These are phyloP conservation scores for Synergus laeviventris DNA, from an alignment of 2,888 invertebrate species.

Conservation along the genomic window DNA sequence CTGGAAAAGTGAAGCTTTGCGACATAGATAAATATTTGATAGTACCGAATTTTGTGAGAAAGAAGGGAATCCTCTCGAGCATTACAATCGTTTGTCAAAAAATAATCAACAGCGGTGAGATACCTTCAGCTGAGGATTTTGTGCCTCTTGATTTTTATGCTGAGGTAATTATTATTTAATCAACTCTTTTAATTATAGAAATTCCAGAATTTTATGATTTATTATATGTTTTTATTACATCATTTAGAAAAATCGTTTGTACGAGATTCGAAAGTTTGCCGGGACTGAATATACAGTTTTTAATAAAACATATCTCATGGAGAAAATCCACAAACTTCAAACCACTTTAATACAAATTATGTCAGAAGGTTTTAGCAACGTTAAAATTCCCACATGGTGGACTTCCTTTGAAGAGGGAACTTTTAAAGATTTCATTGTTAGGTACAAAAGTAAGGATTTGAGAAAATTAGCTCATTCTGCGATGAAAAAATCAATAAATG, in stretches of 20 bases:
- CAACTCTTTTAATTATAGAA: neutral
- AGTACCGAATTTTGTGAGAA: constrained; percentile 64
- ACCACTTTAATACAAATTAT: constrained; percentile 55
- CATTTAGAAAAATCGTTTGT: constrained; percentile 46
- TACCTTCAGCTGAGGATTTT: constrained; percentile 53
- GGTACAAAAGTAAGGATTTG: constrained; percentile 62
- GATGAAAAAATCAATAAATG: constrained; percentile 56
- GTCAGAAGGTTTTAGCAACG: constrained; percentile 57
- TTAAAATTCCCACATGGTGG: constrained; percentile 68
- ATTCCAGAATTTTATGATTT: neutral
- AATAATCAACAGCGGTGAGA: constrained; percentile 52
- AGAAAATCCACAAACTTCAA: constrained; percentile 57
- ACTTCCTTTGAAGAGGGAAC: constrained; percentile 66
- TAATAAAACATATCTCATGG: constrained; percentile 59
- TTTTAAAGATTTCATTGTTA: constrained; percentile 61
- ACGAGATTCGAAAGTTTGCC: constrained; percentile 38
- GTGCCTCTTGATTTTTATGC: constrained; percentile 56
- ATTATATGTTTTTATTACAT: neutral
- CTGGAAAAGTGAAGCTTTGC: constrained; percentile 62
- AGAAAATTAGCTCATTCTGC: constrained; percentile 57
- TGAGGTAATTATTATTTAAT: constrained; percentile 50
- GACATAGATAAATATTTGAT: constrained; percentile 68
- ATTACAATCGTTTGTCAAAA: constrained; percentile 67
- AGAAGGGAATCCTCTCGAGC: constrained; percentile 63
- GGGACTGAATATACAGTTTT: constrained; percentile 36